A percentile compares a stretch with the other conserved stretches of the same genome.
These are phyloP conservation scores for Acanthoscelides obtectus DNA, from an alignment of 2,888 invertebrate genomes.

Conservation along the genomic window DNA sequence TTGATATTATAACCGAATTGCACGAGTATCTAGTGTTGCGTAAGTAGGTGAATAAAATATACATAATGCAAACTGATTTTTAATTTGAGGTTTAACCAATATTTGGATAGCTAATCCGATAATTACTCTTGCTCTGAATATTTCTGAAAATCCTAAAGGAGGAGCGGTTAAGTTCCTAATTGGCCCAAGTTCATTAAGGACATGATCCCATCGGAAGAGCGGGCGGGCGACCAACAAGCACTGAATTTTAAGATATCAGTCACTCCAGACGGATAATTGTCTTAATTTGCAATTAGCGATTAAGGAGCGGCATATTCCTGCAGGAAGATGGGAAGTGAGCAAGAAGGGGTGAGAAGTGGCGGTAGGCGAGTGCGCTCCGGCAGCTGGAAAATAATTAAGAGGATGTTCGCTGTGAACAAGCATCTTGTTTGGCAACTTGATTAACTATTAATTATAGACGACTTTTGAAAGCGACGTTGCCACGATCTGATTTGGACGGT, in stretches of 20 bases:
- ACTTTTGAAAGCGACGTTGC: background rate
- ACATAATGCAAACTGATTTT: too few species aligned
- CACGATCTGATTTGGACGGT: too few species aligned
- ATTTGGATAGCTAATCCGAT: too few species aligned
- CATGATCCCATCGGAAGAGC: background rate
- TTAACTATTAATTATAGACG: background rate
- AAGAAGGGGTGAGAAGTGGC: background rate
- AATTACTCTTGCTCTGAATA: too few species aligned
- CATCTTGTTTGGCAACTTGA: background rate
- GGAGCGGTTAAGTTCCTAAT: too few species aligned
- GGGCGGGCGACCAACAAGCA: background rate
- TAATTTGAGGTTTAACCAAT: too few species aligned
- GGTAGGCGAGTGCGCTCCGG: background rate
- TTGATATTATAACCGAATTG: too few species aligned
- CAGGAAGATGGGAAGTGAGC: background rate
- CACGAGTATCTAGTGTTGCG: too few species aligned
- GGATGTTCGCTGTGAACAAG: background rate
- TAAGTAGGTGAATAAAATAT: too few species aligned
- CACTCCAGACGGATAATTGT: constrained; percentile 28
- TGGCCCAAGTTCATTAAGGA: background rate
- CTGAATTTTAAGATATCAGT: constrained; percentile 23
- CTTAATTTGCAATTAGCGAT: constrained; percentile 29
- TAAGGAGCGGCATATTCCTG: constrained; percentile 16
- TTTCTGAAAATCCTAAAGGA: too few species aligned
- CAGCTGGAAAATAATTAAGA: background rate